Evolutionary conservation across 2,888 invertebrate genomes (phyloP), one percentile per base, ranked within the genome.

Genomic region (Choreutis nemorana): DNA sequence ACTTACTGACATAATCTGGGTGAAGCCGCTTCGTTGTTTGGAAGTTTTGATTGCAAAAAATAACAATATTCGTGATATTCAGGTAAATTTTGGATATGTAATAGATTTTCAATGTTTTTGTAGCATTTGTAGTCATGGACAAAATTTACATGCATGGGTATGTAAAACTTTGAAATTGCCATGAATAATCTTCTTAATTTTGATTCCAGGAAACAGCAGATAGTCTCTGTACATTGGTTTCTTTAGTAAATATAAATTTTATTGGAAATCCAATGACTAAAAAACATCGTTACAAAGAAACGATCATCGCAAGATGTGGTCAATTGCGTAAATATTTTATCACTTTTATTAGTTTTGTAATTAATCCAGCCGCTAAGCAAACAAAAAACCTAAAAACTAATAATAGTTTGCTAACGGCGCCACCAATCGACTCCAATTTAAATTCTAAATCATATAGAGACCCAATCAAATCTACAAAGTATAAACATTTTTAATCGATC

Each of bases 241-340:
- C 66, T 35, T 60, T 90, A 16, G 72, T 70, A 23, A 81, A 83
- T 31, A 60, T 81, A 0, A 81, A 78, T 37, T 81, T 89, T 31
- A 61, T 56, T 23, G 85, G 83, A 1, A 89, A 89, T 55, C 86
- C 87, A 1, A 81, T 89, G 42, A 77, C 81, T 1, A 82, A 73
- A 42, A 72, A 77, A 37, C 83, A 83, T 45, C 79, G 85, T 32
- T 90, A 87, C 47, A 82, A 84, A 42, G 88, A 89, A 57, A 84
- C 81, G 31, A 62, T 89, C 6, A 86, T 87, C 29, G 85, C 84
- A 2, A 81, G 82, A 48, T 83, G 84, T 36, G 59, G 79, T 20
- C 72, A 75, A 39, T 59, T 88, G 42, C 78, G 87, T 87, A 66
- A 58, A 68, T 56, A 35, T 15, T 31, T 21, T 28, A 26, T 16